Conservation (phyloP, 1,140 invertebrate genomes). For the Nephotettix cincticeps region DNA sequence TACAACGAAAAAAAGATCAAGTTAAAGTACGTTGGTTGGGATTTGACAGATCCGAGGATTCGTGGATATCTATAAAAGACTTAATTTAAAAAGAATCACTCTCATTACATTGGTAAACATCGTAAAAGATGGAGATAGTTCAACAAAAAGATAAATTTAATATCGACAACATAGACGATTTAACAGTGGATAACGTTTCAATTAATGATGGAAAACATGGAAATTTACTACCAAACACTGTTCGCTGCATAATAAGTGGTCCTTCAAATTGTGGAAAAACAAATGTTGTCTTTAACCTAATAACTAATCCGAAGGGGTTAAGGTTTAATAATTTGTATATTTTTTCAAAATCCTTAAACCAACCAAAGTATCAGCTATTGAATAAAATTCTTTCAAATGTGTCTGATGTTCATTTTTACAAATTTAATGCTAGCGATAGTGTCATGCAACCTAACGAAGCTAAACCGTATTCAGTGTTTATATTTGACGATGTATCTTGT, state of each 20-base stretch:
- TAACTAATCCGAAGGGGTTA: constrained; percentile 43
- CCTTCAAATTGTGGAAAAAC: constrained; percentile 46
- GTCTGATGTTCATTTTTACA: constrained; percentile 29
- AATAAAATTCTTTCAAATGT: constrained; percentile 39
- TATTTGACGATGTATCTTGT: constrained; percentile 47
- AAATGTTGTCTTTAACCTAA: constrained; percentile 42
- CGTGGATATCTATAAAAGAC: constrained; percentile 41
- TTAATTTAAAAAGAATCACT: background rate
- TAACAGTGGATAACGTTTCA: background rate
- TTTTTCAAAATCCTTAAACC: constrained; percentile 46
- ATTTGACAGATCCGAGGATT: constrained; percentile 40
- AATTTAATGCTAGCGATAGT: constrained; percentile 27
- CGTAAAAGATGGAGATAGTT: background rate
- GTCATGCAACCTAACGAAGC: constrained; percentile 32
- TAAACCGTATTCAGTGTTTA: constrained; percentile 42
- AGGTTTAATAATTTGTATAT: constrained; percentile 47
- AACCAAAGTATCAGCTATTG: constrained; percentile 45
- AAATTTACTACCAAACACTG: constrained; percentile 36
- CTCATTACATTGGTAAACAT: background rate
- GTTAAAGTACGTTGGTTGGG: constrained; percentile 46
- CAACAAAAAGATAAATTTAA: background rate
- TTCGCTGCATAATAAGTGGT: constrained; percentile 42
- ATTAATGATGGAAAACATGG: constrained; percentile 32
- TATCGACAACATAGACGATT: background rate
- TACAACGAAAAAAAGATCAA: constrained; percentile 40